phyloP scores from a whole-genome alignment of 2,797 vertebrate species.

The Sebastes kiyomatsui region DNA sequence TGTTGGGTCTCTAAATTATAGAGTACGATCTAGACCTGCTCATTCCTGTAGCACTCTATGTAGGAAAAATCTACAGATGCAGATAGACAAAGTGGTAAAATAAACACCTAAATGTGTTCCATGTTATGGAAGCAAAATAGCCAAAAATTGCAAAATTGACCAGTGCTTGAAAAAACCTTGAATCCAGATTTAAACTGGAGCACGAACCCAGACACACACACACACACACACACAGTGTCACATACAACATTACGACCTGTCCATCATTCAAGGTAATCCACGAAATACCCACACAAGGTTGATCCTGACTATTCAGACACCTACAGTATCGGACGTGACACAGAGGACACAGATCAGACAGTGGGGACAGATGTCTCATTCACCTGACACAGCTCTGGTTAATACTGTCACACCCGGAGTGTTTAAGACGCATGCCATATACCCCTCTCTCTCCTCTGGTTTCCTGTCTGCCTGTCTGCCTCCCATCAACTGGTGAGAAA shows the following conservation, averaged over 20 bases:
- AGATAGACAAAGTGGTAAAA: no score
- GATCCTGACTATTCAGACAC: conserved; percentile 12
- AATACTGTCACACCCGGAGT: neutral
- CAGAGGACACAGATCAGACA: conserved; percentile 23
- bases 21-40: no score
- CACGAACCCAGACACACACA: neutral
- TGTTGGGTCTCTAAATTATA: no score
- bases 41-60: no score
- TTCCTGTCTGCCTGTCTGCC: neutral
- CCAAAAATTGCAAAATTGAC: no score
- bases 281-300: conserved; percentile 7
- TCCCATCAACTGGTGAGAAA: neutral
- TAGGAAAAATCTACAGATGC: no score
- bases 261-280: neutral
- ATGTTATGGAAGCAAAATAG: no score
- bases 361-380: conserved; percentile 8
- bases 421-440: neutral
- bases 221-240: neutral
- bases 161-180: neutral
- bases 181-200: neutral
- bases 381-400: neutral
- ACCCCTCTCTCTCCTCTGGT: neutral
- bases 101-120: no score
- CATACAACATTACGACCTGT: neutral
- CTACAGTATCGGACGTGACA: neutral